Conservation (phyloP, 1,140 invertebrate genomes). For the Heliconius hewitsoni region DNA sequence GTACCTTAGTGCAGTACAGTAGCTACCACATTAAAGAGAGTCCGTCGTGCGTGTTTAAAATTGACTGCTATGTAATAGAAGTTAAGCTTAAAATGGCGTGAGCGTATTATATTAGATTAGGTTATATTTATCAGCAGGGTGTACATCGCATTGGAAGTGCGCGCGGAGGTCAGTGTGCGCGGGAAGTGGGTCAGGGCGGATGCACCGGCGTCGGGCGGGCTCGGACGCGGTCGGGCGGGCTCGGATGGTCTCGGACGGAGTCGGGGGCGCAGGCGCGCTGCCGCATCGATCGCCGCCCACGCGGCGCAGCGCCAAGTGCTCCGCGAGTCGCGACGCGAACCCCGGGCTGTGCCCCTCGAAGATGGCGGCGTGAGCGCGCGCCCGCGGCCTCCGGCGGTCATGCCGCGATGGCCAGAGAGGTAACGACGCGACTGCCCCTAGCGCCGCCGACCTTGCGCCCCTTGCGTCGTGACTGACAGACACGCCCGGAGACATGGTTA, state of each 20-base stretch:
- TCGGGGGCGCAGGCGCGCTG: conserved; percentile 65
- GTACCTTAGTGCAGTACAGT: conserved; percentile 42
- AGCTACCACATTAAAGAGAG: conserved; percentile 13
- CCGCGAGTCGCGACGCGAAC: conserved; percentile 69
- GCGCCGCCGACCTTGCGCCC: conserved; percentile 54
- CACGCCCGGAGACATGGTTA: conserved; percentile 64
- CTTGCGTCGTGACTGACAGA: conserved; percentile 54
- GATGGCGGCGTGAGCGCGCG: conserved; percentile 78
- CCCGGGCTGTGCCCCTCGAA: conserved; percentile 71
- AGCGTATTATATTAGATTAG: conserved; percentile 17
- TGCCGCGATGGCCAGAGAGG: conserved; percentile 82
- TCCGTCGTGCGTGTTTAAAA: conserved; percentile 19
- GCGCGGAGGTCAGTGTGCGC: conserved; percentile 69
- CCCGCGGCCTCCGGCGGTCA: conserved; percentile 79
- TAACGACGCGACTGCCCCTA: conserved; percentile 57
- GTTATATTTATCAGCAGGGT: conserved; percentile 34
- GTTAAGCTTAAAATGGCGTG: conserved; percentile 42
- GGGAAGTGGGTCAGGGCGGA: conserved; percentile 72
- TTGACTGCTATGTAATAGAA: conserved; percentile 29
- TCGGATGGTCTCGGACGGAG: conserved; percentile 31
- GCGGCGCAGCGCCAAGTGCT: conserved; percentile 66
- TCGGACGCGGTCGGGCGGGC: conserved; percentile 46
- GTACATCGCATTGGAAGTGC: conserved; percentile 52
- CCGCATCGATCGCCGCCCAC: conserved; percentile 72
- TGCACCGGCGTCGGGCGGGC: conserved; percentile 49